phyloP scores from a whole-genome alignment of 2,888 invertebrate genomes.

The Asteroscopus sphinx region DNA sequence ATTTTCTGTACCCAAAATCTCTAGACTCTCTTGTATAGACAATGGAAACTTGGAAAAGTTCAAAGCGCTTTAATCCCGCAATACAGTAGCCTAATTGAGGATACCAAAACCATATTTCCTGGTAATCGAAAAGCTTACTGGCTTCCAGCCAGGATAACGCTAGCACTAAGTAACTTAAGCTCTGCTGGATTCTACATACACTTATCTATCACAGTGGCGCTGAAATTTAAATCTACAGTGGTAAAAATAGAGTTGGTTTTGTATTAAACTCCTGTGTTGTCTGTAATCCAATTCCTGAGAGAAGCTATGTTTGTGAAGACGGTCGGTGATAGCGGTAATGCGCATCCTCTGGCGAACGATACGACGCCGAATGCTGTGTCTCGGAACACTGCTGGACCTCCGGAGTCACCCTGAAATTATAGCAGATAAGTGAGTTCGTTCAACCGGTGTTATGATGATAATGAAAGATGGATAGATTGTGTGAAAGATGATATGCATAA shows the following conservation, averaged over 20 bases:
- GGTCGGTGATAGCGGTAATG: slow-evolving; percentile 84
- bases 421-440: slow-evolving; percentile 4
- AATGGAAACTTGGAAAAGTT: slow-evolving; percentile 27
- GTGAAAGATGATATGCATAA: too few relatives aligned
- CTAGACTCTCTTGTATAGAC: not conserved
- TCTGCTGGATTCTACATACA: slow-evolving; percentile 46
- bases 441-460: too few relatives aligned
- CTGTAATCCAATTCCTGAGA: slow-evolving; percentile 81
- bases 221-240: slow-evolving; percentile 42
- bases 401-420: slow-evolving; percentile 83
- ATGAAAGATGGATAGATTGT: too few relatives aligned
- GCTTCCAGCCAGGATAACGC: slow-evolving; percentile 34
- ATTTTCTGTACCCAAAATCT: too few relatives aligned
- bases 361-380: slow-evolving; percentile 84
- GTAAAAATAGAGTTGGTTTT: slow-evolving; percentile 34
- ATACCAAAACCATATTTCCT: slow-evolving; percentile 42
- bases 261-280: slow-evolving; percentile 80
- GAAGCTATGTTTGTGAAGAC: slow-evolving; percentile 85
- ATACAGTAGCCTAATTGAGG: slow-evolving; percentile 28
- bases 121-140: slow-evolving; percentile 43
- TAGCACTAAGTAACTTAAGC: slow-evolving; percentile 38
- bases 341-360: slow-evolving; percentile 86
- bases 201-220: slow-evolving; percentile 71
- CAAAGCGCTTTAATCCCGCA: slow-evolving; percentile 17
- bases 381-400: slow-evolving; percentile 86